Evolutionary conservation across 2,888 invertebrate species (phyloP), one percentile per base, ranked within the genome.

Genomic region (Drosophila nr. perissopoda): DNA sequence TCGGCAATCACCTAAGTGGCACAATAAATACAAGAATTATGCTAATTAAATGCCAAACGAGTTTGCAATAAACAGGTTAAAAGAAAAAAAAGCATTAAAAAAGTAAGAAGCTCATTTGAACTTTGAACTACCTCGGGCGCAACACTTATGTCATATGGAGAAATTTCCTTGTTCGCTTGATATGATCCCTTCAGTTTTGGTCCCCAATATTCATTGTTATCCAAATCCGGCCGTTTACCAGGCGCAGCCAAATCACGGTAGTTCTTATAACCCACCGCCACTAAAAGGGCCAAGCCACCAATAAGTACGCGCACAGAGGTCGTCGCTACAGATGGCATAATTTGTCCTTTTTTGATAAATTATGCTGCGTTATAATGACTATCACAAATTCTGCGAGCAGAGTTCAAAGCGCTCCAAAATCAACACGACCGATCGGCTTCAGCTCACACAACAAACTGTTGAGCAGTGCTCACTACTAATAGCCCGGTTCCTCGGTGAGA

Each of bases 1-100:
- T 96, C 95, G 54, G 94, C 92, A 58, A 96, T 94, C 1, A 94
- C 89, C 95, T 95, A 61, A 13, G 29, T 3, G 42, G 13, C 29
- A 6, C 48, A 21, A 42, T 54, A 42, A 31, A 25, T 54, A 51
- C 33, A 58, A 21, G 58, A 54, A 64, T 63, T 29, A 33, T 33
- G 27, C 18, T 16, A 11, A 29, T 29, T 54, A 18, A 18, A 27
- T 59, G 42, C n/a, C 45, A 57, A 76, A 76, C 63, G 13, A 29
- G 76, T 76, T 76, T 68, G 57, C 25, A 16, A 36, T 13, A 40
- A 18, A 29, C 57, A 38, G 52, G 34, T 36, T 42, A 36, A 36
- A 29, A 5, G 10, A n/a, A 21, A 33, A 42, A 42, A 16, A 34
- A n/a, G 8, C 4, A 8, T 8, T 13, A 21, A 25, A 25, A 48